A percentile compares a stretch with the other conserved stretches of the same genome.
phyloP scores from a whole-genome alignment of 2,113 vertebrate species.

The Larimichthys crocea region DNA sequence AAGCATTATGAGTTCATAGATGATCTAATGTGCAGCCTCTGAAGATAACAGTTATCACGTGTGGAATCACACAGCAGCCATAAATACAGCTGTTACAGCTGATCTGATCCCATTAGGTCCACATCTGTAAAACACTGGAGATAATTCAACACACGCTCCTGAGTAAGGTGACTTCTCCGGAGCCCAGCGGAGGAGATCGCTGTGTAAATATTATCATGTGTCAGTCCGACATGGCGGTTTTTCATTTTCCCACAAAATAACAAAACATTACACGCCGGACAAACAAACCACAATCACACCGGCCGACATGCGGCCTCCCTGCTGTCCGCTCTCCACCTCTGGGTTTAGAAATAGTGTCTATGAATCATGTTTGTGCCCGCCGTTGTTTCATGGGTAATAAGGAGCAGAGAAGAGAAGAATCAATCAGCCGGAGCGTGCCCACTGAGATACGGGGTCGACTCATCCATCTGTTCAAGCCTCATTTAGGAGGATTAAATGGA shows the following conservation, averaged over 20 bases:
- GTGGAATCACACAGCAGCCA: background rate
- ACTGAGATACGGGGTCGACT: background rate
- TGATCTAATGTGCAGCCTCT: background rate
- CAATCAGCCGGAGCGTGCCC: conserved; percentile 21
- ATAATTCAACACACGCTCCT: background rate
- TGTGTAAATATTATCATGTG: conserved; percentile 13
- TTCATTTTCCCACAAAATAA: background rate
- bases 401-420: background rate
- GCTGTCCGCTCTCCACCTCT: too few species aligned
- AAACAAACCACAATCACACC: conserved; percentile 28
- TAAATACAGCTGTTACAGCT: background rate
- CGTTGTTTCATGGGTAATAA: background rate
- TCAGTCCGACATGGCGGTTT: background rate
- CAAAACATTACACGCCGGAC: conserved; percentile 31
- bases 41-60: background rate
- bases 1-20: too few species aligned
- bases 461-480: conserved; percentile 70
- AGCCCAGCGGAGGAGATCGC: background rate
- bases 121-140: too few species aligned
- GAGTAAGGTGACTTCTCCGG: background rate
- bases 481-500: conserved; percentile 68
- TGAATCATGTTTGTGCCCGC: conserved; percentile 4
- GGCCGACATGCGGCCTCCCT: too few species aligned
- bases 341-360: conserved; percentile 20
- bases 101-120: background rate